phyloP scores from a whole-genome alignment of 2,888 invertebrate species.

The Ophion ventricosus region DNA sequence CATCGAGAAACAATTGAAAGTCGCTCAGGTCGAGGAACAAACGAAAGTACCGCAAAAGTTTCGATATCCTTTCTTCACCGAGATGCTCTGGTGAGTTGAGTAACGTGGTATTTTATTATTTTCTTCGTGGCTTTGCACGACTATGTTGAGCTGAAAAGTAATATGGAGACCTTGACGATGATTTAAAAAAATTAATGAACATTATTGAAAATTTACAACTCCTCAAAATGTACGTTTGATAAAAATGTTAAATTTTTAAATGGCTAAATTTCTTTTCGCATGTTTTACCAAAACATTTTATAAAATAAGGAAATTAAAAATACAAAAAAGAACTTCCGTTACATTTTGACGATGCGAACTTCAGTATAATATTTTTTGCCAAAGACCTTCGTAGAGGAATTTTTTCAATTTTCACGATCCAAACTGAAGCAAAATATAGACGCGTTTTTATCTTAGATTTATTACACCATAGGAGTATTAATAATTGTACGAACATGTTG shows the following conservation, averaged over 20 bases:
- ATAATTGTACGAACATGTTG: not conserved
- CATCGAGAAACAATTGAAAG: conserved; percentile 97
- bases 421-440: too few relatives aligned
- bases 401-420: not conserved
- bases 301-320: too few relatives aligned
- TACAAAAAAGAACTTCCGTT: not conserved
- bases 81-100: conserved; percentile 93
- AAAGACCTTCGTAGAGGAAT: not conserved
- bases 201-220: too few relatives aligned
- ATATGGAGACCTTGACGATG: too few relatives aligned
- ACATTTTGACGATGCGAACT: not conserved
- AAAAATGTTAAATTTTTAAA: not conserved
- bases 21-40: conserved; percentile 97
- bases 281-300: too few relatives aligned
- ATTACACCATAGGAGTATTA: not conserved
- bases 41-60: conserved; percentile 99
- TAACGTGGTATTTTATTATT: not conserved
- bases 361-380: not conserved
- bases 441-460: too few relatives aligned
- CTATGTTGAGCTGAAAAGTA: too few relatives aligned
- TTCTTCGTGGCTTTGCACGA: too few relatives aligned
- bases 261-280: too few relatives aligned
- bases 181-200: too few relatives aligned
- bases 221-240: too few relatives aligned
- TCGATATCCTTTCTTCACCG: conserved; percentile 98